Percentiles rank a stretch among this genome's conserved stretches.
Evolutionary conservation across 2,797 vertebrate genomes (phyloP).

Genomic region (Lepus townsendii): DNA sequence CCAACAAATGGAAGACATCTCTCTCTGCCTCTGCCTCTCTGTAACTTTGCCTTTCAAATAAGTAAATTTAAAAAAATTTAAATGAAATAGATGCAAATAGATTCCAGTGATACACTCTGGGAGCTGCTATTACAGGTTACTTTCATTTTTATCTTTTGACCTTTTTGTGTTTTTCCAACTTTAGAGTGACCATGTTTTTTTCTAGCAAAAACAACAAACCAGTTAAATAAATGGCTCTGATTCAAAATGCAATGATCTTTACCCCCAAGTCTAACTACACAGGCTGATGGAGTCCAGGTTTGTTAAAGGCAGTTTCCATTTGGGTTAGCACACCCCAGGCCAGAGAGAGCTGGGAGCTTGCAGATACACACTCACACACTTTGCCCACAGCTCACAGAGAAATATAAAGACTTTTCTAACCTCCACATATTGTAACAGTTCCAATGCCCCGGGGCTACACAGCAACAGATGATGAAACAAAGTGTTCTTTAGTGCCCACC

Average conservation of each 20-base stretch:
- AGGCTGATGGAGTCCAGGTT: neutral
- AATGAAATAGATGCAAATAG: neutral
- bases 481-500: neutral
- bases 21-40: too few relatives aligned
- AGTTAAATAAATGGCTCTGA: neutral
- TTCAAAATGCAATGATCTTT: neutral
- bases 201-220: neutral
- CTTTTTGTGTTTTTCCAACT: constrained; percentile 21
- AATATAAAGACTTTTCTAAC: neutral
- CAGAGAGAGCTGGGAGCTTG: neutral
- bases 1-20: too few relatives aligned
- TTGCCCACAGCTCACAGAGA: neutral
- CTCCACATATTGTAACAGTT: neutral
- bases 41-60: too few relatives aligned
- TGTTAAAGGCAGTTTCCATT: neutral
- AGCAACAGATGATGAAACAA: neutral
- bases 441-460: neutral
- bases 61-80: neutral
- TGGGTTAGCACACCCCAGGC: rapidly evolving
- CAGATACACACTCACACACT: neutral
- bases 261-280: neutral
- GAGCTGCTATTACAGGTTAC: neutral
- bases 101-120: neutral
- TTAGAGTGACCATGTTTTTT: constrained; percentile 2
- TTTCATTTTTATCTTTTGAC: neutral